Evolutionary conservation across 2,113 vertebrate genomes (phyloP).

Genomic region (Peucedramus taeniatus): DNA sequence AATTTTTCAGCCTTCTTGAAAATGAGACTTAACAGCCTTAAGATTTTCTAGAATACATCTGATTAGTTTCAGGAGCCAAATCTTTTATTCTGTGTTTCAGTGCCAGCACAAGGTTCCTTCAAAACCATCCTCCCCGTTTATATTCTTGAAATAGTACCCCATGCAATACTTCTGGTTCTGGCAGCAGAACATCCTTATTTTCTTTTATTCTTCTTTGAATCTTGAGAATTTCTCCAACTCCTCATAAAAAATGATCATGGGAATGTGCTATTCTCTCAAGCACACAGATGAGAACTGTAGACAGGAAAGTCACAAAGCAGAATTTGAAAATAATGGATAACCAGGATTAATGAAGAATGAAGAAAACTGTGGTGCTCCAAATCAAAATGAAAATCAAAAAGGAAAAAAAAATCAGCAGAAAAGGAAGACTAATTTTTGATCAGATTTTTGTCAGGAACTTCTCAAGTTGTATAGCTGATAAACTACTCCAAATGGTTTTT

Average conservation of each 20-base stretch:
- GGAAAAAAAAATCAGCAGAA: background rate
- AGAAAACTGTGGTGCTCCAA: background rate
- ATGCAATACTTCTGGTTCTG: background rate
- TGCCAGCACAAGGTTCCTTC: background rate
- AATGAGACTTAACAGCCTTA: background rate
- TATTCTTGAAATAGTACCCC: background rate
- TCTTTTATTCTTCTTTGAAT: background rate
- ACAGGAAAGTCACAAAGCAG: background rate
- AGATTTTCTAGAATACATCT: background rate
- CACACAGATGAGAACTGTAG: background rate
- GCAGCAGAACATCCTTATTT: background rate
- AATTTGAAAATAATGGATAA: background rate
- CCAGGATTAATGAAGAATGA: background rate
- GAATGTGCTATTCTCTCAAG: background rate
- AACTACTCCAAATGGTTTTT: background rate
- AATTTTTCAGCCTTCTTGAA: background rate
- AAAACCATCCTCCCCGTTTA: background rate
- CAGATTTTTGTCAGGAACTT: background rate
- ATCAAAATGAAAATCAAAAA: background rate
- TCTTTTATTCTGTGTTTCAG: background rate
- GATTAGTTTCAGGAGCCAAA: background rate
- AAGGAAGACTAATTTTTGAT: background rate
- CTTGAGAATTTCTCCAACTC: background rate
- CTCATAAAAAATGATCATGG: background rate
- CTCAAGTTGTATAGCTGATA: background rate